These are phyloP conservation scores for Cheumatopsyche charites DNA, from an alignment of 1,140 invertebrate species.

Conservation along the genomic window DNA sequence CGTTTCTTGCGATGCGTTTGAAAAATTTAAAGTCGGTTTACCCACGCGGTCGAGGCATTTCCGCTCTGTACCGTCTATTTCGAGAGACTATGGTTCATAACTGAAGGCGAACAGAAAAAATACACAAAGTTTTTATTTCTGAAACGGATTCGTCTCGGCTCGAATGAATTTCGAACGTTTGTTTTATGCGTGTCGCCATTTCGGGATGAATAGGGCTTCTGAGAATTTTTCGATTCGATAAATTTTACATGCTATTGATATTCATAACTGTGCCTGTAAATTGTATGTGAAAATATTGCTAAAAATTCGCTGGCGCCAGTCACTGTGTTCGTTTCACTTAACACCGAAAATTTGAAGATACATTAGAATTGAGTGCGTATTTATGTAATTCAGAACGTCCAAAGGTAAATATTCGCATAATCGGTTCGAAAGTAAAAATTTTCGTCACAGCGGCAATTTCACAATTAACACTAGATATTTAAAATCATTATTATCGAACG, in stretches of 20 bases:
- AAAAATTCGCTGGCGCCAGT: no score
- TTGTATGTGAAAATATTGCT: no score
- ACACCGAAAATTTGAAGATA: no score
- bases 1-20: neutral
- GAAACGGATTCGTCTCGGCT: neutral
- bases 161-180: neutral
- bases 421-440: neutral
- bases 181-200: neutral
- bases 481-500: no score
- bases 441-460: neutral
- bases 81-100: conserved; percentile 31
- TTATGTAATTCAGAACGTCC: no score
- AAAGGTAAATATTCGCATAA: no score
- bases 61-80: conserved; percentile 36
- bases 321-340: no score
- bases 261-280: no score
- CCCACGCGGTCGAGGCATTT: conserved; percentile 28
- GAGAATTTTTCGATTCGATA: neutral
- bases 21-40: conserved; percentile 29
- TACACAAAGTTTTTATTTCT: conserved; percentile 26
- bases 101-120: conserved; percentile 28
- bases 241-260: no score
- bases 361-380: no score
- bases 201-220: neutral
- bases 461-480: no score